A percentile compares a stretch with the other conserved stretches of the same genome.
These are phyloP conservation scores for Bostrychus sinensis DNA, from an alignment of 2,113 vertebrate species.

Conservation along the genomic window DNA sequence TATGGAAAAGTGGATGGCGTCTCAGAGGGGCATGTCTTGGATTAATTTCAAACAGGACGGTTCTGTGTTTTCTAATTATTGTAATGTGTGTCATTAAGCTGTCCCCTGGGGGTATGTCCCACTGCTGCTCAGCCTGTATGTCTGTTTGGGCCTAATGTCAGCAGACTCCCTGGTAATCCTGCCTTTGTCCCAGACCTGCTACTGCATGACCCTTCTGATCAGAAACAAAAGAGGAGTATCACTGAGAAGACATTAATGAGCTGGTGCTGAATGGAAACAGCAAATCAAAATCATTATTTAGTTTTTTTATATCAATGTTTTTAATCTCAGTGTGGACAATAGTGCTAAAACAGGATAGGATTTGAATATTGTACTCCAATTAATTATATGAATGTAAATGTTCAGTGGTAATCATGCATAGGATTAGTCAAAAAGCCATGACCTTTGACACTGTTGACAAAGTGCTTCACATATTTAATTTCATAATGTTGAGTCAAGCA, in stretches of 20 bases:
- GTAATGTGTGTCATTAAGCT: slow-evolving; percentile 72
- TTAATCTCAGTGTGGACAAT: not conserved
- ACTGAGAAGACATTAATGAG: slow-evolving; percentile 56
- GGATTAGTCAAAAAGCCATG: not conserved
- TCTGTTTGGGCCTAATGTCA: slow-evolving; percentile 69
- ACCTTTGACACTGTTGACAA: not conserved
- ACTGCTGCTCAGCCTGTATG: slow-evolving; percentile 19
- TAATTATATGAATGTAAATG: not conserved
- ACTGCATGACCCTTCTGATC: slow-evolving; percentile 52
- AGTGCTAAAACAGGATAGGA: not conserved
- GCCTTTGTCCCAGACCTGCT: slow-evolving; percentile 52
- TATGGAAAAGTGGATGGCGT: slow-evolving; percentile 24
- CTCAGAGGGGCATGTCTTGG: slow-evolving; percentile 26
- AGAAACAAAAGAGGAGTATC: slow-evolving; percentile 31
- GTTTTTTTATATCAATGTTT: not conserved
- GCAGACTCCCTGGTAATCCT: slow-evolving; percentile 70
- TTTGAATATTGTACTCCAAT: not conserved
- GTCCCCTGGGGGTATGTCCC: slow-evolving; percentile 45
- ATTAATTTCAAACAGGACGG: slow-evolving; percentile 63
- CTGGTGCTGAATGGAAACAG: slow-evolving; percentile 13
- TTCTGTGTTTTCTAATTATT: slow-evolving; percentile 76
- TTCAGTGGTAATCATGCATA: not conserved
- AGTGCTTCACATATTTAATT: not conserved
- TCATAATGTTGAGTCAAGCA: not conserved
- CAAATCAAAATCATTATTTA: slow-evolving; percentile 10